These are phyloP conservation scores for Enteromius trimaculatus DNA, from an alignment of 2,797 vertebrate genomes.

Conservation along the genomic window DNA sequence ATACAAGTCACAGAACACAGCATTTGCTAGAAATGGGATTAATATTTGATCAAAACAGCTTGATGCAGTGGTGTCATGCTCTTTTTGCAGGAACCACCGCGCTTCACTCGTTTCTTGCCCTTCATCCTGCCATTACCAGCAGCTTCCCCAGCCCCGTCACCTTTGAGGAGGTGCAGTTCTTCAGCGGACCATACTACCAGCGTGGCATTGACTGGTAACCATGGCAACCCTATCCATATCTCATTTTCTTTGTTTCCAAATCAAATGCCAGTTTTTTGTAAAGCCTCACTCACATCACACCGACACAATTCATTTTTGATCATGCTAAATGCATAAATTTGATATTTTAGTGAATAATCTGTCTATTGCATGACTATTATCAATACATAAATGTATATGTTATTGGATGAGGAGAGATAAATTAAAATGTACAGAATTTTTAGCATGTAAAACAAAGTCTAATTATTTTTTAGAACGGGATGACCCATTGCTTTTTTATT, in stretches of 20 bases:
- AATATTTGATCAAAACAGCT: not conserved
- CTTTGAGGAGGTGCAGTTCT: slow-evolving; percentile 98
- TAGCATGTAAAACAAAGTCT: too few species aligned
- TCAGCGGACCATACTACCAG: slow-evolving; percentile 91
- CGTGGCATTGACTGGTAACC: slow-evolving; percentile 95
- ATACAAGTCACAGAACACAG: not conserved
- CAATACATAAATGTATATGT: not conserved
- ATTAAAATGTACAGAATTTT: too few species aligned
- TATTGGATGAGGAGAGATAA: not conserved
- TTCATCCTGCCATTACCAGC: slow-evolving; percentile 94
- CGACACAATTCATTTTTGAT: not conserved
- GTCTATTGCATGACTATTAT: not conserved
- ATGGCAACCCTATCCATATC: slow-evolving; percentile 21
- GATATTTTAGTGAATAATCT: not conserved
- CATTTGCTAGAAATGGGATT: slow-evolving; percentile 4
- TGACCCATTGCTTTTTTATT: not conserved
- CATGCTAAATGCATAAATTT: not conserved
- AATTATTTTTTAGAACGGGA: too few species aligned
- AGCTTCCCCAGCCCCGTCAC: slow-evolving; percentile 91
- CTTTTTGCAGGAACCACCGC: slow-evolving; percentile 86
- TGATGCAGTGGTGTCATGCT: slow-evolving; percentile 30
- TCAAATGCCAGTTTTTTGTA: not conserved
- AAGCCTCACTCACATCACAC: not conserved
- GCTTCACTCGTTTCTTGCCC: slow-evolving; percentile 92
- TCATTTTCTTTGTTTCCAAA: slow-evolving; percentile 23